Conservation (phyloP, 2,797 vertebrate genomes). For the Manis javanica region DNA sequence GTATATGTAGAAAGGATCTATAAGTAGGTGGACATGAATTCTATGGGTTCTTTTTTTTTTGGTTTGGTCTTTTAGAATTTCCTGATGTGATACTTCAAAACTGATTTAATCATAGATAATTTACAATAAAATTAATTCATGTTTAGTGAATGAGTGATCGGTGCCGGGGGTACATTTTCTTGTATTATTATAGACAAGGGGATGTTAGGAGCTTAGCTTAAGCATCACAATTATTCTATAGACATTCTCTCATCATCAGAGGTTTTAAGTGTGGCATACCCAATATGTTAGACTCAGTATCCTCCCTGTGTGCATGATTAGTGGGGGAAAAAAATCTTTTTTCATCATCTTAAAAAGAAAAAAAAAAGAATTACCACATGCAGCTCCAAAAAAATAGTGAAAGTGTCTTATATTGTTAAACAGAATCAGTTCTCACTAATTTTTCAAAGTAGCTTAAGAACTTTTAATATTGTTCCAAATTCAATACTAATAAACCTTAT, state of each 20-base stretch:
- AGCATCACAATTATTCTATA: neutral
- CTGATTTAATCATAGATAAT: slow-evolving; percentile 39
- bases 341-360: neutral
- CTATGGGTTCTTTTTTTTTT: neutral
- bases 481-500: slow-evolving; percentile 8
- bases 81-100: neutral
- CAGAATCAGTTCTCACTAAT: neutral
- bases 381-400: slow-evolving; percentile 22
- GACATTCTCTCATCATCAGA: slow-evolving; percentile 11
- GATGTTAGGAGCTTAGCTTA: neutral
- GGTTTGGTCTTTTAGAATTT: neutral
- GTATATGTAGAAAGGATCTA: neutral
- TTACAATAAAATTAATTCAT: slow-evolving; percentile 48
- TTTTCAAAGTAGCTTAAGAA: slow-evolving; percentile 42
- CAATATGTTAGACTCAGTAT: neutral
- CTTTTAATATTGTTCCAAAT: slow-evolving; percentile 43
- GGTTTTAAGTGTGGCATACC: neutral
- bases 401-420: neutral
- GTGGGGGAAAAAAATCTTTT: neutral
- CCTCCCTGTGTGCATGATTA: neutral
- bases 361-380: neutral
- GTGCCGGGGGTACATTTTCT: neutral
- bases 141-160: neutral
- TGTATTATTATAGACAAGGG: neutral
- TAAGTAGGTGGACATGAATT: slow-evolving; percentile 27